These are phyloP conservation scores for Amblyjoppa proteus DNA, from an alignment of 2,888 invertebrate species.

Conservation along the genomic window DNA sequence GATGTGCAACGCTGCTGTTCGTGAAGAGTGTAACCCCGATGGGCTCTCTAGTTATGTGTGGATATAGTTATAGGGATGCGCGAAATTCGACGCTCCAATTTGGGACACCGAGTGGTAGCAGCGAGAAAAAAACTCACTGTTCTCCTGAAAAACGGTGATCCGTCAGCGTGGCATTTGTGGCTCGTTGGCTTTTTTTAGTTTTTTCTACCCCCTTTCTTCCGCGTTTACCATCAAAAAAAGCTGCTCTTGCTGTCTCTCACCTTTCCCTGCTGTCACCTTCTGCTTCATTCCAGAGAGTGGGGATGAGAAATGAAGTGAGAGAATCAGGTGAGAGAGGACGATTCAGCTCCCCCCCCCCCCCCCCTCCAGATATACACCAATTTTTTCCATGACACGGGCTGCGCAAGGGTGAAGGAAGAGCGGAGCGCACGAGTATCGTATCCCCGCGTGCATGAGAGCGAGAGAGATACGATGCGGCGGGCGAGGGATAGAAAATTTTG, in stretches of 20 bases:
- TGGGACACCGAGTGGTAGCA: slow-evolving; percentile 54
- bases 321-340: slow-evolving; percentile 38
- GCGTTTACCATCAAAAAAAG: slow-evolving; percentile 32
- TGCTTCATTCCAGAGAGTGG: not conserved
- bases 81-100: slow-evolving; percentile 74
- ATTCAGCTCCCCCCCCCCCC: not conserved
- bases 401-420: slow-evolving; percentile 47
- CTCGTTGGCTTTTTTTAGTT: slow-evolving; percentile 20
- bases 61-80: slow-evolving; percentile 25
- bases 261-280: not conserved
- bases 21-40: slow-evolving; percentile 26
- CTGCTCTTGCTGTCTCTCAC: slow-evolving; percentile 27
- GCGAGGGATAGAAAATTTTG: slow-evolving; percentile 30
- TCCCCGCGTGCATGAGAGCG: not conserved
- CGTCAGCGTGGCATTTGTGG: slow-evolving; percentile 14
- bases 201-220: slow-evolving; percentile 45
- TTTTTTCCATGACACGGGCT: slow-evolving; percentile 32
- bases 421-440: slow-evolving; percentile 1
- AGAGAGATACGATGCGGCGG: slow-evolving; percentile 8
- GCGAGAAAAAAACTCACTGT: not conserved
- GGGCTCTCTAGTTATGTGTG: slow-evolving; percentile 9
- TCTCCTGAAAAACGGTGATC: slow-evolving; percentile 44
- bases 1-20: slow-evolving; percentile 27
- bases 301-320: slow-evolving; percentile 57
- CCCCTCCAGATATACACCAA: slow-evolving; percentile 35